Base-by-base conservation (phyloP, 2,113 vertebrate species). In the Anas platyrhynchos region DNA sequence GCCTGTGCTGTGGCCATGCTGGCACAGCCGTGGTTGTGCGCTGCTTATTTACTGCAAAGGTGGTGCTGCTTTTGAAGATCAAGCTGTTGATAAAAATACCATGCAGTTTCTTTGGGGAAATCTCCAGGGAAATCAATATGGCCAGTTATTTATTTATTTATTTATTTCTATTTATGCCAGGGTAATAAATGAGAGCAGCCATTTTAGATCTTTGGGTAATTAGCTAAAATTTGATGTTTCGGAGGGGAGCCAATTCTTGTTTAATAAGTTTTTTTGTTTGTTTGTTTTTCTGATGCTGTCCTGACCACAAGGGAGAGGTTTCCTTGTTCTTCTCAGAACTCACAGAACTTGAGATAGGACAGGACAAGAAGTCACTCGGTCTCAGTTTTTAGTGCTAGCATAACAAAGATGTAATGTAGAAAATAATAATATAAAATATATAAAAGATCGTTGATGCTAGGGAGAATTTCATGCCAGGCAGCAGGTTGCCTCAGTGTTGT, bases 111-210 rank as follows among this genome's bases (percentile, higher is more conserved):
- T 12, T 23, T 36, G 20, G 13, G 74, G 58, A 91, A 72, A 85
- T 84, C 58, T 61, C 52, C 7, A 29, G 41, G 36, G 22, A 94
- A 82, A 78, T 38, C 16, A 56, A 52, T 13, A 2, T 23, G 6
- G 16, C 15, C 13, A n/a, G n/a, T n/a, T n/a, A 34, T 34, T 34
- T 34, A 3, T 0, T 63, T 52, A 25, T 52, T 25, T 50, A 50
- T 50, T 50, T 25, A 50, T 84, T 84, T 16, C 22, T 71, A 58
- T 76, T 58, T 88, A 44, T 44, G 31, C n/a, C 12, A 80, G 21
- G 22, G 4, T 36, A 3, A 4, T 36, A 3, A 44, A 41, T 77
- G 41, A 58, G 21, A 0, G 0, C 11, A 69, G 34, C 34, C 7
- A n/a, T 76, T 83, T 68, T 65, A 59, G 22, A 44, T 31, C 15